Conservation (phyloP, 2,797 vertebrate genomes). For the Molossus alvarezi region DNA sequence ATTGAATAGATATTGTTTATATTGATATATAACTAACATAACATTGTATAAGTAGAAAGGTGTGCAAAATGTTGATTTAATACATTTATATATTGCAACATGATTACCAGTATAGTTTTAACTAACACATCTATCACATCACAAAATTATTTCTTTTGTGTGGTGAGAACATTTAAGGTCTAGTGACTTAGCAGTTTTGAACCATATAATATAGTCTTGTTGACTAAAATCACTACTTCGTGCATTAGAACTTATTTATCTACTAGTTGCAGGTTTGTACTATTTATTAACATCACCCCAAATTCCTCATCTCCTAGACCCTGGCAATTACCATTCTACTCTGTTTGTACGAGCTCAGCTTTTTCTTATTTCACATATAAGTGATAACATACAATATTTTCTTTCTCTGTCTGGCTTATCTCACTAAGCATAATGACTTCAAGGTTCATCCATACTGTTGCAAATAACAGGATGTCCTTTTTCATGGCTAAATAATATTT, state of each 20-base stretch:
- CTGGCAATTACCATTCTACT: background rate
- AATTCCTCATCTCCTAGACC: background rate
- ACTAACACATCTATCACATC: background rate
- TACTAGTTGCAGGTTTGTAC: background rate
- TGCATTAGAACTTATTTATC: background rate
- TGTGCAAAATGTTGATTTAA: background rate
- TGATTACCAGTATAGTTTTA: background rate
- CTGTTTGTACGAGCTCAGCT: background rate
- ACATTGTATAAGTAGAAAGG: background rate
- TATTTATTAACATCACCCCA: background rate
- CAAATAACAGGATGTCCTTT: background rate
- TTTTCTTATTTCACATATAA: background rate
- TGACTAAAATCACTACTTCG: background rate
- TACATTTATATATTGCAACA: background rate
- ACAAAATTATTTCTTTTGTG: background rate
- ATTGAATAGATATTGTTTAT: background rate
- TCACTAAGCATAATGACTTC: background rate
- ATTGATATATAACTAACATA: background rate
- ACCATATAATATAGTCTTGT: background rate
- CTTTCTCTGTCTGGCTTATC: background rate
- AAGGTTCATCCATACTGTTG: background rate
- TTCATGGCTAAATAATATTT: background rate
- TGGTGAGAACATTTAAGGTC: background rate
- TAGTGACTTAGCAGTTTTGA: background rate
- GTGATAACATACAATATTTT: conserved; percentile 2